phyloP scores from a whole-genome alignment of 2,113 vertebrate species.

The Urocitellus parryii region DNA sequence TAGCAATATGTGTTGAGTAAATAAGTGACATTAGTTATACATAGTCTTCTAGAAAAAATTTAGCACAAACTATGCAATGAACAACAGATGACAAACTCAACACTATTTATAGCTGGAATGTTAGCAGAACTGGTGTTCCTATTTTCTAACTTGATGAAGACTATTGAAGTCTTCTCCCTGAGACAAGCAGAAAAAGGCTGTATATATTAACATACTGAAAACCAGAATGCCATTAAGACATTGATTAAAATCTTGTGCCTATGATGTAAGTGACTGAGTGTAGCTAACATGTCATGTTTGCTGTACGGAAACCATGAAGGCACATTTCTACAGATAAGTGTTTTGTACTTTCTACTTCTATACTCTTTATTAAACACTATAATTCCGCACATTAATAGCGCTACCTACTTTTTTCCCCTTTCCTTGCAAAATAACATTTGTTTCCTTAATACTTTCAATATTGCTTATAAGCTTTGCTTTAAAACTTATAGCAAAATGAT shows the following conservation, averaged over 20 bases:
- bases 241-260: too few species aligned
- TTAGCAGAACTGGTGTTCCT: neutral
- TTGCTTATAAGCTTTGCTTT: neutral
- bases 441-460: neutral
- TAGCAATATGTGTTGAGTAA: neutral
- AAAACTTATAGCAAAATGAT: neutral
- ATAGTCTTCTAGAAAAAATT: conserved; percentile 1
- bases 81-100: neutral
- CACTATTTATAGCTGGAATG: neutral
- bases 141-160: neutral
- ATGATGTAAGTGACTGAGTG: neutral
- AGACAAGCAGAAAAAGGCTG: neutral
- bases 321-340: neutral
- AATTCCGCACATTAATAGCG: neutral
- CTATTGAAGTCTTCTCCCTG: neutral
- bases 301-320: neutral
- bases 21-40: neutral
- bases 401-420: too few species aligned
- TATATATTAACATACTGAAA: neutral
- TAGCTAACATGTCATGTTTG: neutral
- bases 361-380: neutral
- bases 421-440: neutral
- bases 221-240: neutral
- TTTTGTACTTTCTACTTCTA: neutral
- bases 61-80: neutral